These are phyloP conservation scores for Manacus vitellinus DNA, from an alignment of 2,113 vertebrate genomes.

Conservation along the genomic window DNA sequence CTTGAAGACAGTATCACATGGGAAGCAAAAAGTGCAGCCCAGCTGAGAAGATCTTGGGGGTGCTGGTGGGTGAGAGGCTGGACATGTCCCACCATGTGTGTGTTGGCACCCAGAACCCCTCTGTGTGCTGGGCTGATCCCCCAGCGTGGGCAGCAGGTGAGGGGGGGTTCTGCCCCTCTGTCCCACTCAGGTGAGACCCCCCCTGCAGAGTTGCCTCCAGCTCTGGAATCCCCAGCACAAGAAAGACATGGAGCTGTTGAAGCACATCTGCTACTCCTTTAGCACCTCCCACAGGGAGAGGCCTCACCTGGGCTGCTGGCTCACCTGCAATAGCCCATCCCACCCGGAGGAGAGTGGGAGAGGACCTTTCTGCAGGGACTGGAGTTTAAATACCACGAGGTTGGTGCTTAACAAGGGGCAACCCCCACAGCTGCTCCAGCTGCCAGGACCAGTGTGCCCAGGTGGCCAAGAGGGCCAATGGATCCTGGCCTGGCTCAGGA, in stretches of 20 bases:
- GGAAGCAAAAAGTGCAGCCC: not conserved
- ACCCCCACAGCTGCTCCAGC: not conserved
- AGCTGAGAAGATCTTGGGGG: not conserved
- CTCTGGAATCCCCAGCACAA: not conserved
- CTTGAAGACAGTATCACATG: not conserved
- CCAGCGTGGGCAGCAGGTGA: not conserved
- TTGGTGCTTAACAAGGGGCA: not conserved
- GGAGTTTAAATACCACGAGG: not conserved
- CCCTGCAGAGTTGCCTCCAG: not conserved
- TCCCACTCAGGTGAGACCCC: not conserved
- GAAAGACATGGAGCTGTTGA: accelerated
- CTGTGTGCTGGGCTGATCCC: not conserved
- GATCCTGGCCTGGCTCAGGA: too few relatives aligned
- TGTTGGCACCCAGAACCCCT: not conserved
- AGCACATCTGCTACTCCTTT: not conserved
- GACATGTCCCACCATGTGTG: not conserved
- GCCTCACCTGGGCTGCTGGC: not conserved
- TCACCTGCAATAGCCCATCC: not conserved
- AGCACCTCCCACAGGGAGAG: not conserved
- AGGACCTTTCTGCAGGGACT: not conserved
- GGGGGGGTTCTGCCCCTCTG: not conserved
- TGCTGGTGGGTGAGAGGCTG: not conserved
- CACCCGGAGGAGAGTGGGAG: not conserved
- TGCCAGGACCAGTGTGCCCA: not conserved
- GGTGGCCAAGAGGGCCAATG: too few relatives aligned